Evolutionary conservation across 2,888 invertebrate genomes (phyloP).

Genomic region (Elysia crispata): DNA sequence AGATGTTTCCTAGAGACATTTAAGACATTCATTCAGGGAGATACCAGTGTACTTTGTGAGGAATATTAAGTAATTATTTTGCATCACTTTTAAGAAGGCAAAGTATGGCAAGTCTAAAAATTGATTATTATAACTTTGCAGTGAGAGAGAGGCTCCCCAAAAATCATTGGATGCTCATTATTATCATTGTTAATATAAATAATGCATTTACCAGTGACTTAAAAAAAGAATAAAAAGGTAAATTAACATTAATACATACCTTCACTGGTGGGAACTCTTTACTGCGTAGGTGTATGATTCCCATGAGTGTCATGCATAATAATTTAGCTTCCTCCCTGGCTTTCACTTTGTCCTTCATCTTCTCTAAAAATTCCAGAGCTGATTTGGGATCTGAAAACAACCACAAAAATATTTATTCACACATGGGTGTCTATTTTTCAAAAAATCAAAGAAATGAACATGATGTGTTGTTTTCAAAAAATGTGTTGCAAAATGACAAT

Average conservation of each 20-base stretch:
- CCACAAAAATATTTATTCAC: too few relatives aligned
- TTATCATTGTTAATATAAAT: too few relatives aligned
- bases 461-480: not conserved
- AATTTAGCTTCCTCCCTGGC: constrained; percentile 85
- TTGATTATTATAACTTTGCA: too few relatives aligned
- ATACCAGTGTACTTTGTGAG: too few relatives aligned
- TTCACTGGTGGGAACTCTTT: constrained; percentile 77
- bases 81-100: too few relatives aligned
- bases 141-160: too few relatives aligned
- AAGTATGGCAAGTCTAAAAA: too few relatives aligned
- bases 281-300: constrained; percentile 78
- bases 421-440: too few relatives aligned
- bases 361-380: constrained; percentile 91
- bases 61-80: too few relatives aligned
- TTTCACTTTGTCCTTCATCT: constrained; percentile 86
- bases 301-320: constrained; percentile 88
- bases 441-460: not conserved
- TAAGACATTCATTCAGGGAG: too few relatives aligned
- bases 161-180: too few relatives aligned
- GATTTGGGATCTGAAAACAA: constrained; percentile 85
- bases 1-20: too few relatives aligned
- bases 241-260: constrained; percentile 60
- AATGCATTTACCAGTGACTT: not conserved
- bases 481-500: not conserved
- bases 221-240: not conserved